Base-by-base conservation (phyloP, 1,140 invertebrate genomes). In the Macrotrachela quadricornifera region DNA sequence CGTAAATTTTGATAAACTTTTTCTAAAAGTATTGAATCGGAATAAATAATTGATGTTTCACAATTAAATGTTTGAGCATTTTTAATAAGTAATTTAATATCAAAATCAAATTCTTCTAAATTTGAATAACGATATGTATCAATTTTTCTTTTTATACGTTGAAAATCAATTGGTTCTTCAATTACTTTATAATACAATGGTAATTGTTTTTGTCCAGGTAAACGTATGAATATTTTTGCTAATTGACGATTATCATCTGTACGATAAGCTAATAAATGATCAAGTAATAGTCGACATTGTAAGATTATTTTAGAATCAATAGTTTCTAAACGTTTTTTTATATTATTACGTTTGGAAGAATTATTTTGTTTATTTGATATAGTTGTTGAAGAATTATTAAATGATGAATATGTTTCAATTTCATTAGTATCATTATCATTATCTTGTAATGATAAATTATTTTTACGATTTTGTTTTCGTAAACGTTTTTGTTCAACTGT, bases 101-200 rank as follows among this genome's bases (percentile, higher is more conserved):
- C 90, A 52, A 79, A 77, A 64, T 91, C 85, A 36, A 95, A 68
- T 55, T 92, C 87, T 57, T 83, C 80, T 56, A 94, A 75, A 59
- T 80, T 81, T 8, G 74, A 71, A 64, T 91, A 92, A 77, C 60
- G 61, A 57, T 69, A 63, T 16, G 68, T 66, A 56, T 66, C 61
- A 14, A 73, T 68, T 40, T 63, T 59, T 53, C 59, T 55, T 65
- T 82, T 66, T 44, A 61, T 61, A 58, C 53, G 46, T 63, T 84
- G 85, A 50, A 96, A 90, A 63, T 94, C 90, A 46, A 95, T 75
- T 1, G 90, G 88, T 63, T 86, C 85, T 60, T 86, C 86, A 59
- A 96, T 95, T 15, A 95, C 78, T 61, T 92, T 86, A 68, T 96
- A 96, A 68, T 96, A 96, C 67, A 95, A 87, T 0, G 88, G 87